A percentile compares a stretch with the other conserved stretches of the same genome.
Conservation (phyloP, 2,797 vertebrate species). For the Picus viridis region DNA sequence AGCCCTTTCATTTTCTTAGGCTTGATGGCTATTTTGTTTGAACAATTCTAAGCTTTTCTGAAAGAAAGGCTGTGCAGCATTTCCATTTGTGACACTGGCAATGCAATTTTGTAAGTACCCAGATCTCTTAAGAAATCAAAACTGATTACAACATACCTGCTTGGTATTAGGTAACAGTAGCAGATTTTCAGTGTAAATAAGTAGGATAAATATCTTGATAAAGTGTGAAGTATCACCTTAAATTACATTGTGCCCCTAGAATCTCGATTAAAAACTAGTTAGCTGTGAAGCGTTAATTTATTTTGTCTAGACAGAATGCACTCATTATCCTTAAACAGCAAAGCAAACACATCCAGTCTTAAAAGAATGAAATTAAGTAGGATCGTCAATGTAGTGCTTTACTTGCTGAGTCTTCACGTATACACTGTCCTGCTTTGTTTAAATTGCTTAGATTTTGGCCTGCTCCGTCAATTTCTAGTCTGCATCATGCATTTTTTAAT, state of each 20-base stretch:
- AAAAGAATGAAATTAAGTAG: constrained; percentile 37
- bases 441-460: constrained; percentile 57
- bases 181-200: constrained; percentile 41
- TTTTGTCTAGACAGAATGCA: constrained; percentile 38
- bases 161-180: not conserved
- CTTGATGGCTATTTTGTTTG: not conserved
- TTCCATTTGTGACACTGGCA: not conserved
- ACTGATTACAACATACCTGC: not conserved
- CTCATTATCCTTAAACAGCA: constrained; percentile 33
- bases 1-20: not conserved
- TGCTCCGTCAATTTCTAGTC: constrained; percentile 67
- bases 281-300: constrained; percentile 45
- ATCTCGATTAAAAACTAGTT: constrained; percentile 57
- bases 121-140: not conserved
- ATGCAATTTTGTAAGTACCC: not conserved
- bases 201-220: constrained; percentile 14
- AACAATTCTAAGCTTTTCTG: not conserved
- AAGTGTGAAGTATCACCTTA: constrained; percentile 37
- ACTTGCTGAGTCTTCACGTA: constrained; percentile 21
- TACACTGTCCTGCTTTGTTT: constrained; percentile 40
- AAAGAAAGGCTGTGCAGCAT: not conserved
- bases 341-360: constrained; percentile 21
- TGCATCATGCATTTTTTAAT: constrained; percentile 70
- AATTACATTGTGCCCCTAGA: constrained; percentile 26
- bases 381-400: not conserved